These are phyloP conservation scores for Urechis unicinctus DNA, from an alignment of 2,888 invertebrate species.

Conservation along the genomic window DNA sequence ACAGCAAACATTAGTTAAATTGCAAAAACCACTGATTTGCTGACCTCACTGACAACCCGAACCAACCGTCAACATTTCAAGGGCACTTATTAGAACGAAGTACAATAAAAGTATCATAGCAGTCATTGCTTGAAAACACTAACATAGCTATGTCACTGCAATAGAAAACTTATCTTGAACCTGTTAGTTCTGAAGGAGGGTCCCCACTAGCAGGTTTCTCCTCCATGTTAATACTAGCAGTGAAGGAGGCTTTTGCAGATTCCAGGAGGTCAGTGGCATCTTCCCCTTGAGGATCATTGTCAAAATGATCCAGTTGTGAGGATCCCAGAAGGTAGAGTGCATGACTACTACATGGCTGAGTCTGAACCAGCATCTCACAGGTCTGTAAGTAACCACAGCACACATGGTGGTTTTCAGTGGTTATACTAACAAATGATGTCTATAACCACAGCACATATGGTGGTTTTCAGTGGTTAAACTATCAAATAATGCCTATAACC, in stretches of 20 bases:
- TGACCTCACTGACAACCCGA: too few species aligned
- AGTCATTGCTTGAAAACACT: too few species aligned
- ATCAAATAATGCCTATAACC: too few species aligned
- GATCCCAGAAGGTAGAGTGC: slow-evolving; percentile 39
- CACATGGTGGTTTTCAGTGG: neutral
- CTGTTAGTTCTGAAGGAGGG: slow-evolving; percentile 29
- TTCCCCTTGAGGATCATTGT: slow-evolving; percentile 33
- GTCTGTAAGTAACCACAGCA: slow-evolving; percentile 26
- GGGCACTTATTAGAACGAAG: too few species aligned
- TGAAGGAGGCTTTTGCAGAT: slow-evolving; percentile 35
- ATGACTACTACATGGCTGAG: slow-evolving; percentile 39
- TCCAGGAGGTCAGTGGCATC: slow-evolving; percentile 28
- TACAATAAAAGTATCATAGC: too few species aligned
- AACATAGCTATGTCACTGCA: too few species aligned
- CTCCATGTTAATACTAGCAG: slow-evolving; percentile 37
- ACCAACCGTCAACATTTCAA: too few species aligned
- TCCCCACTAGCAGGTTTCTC: slow-evolving; percentile 39
- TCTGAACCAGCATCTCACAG: slow-evolving; percentile 38
- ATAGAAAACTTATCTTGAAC: too few species aligned
- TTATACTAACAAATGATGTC: neutral
- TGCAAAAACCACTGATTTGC: too few species aligned
- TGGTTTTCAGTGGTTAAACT: too few species aligned
- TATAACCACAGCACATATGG: neutral
- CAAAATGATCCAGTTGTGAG: slow-evolving; percentile 38
- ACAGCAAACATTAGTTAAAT: too few species aligned